Evolutionary conservation across 2,888 invertebrate genomes (phyloP).

Genomic region (Eilema sororculum): DNA sequence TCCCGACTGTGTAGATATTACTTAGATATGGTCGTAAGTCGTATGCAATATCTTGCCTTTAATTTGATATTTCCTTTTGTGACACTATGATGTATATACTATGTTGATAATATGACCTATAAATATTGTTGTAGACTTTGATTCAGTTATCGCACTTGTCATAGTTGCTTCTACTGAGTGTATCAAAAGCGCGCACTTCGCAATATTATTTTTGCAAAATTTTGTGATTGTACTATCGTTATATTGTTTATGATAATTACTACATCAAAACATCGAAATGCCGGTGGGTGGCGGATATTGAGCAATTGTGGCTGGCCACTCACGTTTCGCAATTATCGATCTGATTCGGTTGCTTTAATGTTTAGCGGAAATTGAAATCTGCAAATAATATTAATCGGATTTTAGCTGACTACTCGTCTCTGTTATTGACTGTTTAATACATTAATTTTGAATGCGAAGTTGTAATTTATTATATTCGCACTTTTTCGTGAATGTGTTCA

Average conservation of each 20-base stretch:
- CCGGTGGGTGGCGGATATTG: conserved; percentile 71
- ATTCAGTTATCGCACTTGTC: conserved; percentile 29
- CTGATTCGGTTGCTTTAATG: conserved; percentile 49
- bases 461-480: not conserved
- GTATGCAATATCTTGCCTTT: conserved; percentile 61
- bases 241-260: conserved; percentile 18
- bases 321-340: conserved; percentile 70
- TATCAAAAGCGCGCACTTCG: conserved; percentile 17
- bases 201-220: conserved; percentile 15
- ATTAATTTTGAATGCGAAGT: not conserved
- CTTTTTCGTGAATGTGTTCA: conserved; percentile 19
- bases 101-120: conserved; percentile 53
- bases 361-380: conserved; percentile 16
- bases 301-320: conserved; percentile 57
- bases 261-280: conserved; percentile 46
- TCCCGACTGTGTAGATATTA: conserved; percentile 65
- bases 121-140: conserved; percentile 26
- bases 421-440: not conserved
- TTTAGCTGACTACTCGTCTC: not conserved
- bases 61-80: conserved; percentile 61
- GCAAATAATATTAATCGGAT: conserved; percentile 2
- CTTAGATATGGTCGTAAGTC: conserved; percentile 58
- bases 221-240: conserved; percentile 21
- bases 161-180: conserved; percentile 10
- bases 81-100: conserved; percentile 53